phyloP scores from a whole-genome alignment of 2,113 vertebrate species.

The Cheirogaleus medius region DNA sequence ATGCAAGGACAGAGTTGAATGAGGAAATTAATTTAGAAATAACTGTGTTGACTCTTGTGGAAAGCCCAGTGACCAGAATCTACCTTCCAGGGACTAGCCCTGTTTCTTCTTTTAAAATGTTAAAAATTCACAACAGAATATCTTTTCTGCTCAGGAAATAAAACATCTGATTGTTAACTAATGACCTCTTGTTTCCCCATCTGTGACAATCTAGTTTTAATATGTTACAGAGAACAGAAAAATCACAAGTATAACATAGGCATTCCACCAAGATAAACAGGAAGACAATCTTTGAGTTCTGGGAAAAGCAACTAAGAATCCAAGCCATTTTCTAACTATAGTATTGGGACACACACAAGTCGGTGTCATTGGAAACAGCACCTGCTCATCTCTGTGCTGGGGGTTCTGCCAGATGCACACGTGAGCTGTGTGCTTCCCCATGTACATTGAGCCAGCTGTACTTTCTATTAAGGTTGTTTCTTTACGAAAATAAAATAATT shows the following conservation, averaged over 20 bases:
- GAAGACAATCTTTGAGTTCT: constrained; percentile 70
- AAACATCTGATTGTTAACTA: constrained; percentile 30
- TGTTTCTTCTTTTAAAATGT: constrained; percentile 27
- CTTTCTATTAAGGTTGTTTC: background rate
- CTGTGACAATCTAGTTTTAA: constrained; percentile 57
- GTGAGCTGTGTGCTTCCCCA: background rate
- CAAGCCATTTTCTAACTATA: constrained; percentile 59
- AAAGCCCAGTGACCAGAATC: background rate
- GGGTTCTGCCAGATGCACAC: constrained; percentile 14
- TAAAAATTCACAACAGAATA: background rate
- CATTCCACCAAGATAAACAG: constrained; percentile 76
- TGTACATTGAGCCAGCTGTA: background rate
- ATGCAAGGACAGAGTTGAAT: background rate
- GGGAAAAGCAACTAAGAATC: constrained; percentile 62
- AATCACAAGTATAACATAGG: constrained; percentile 53
- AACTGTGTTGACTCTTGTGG: background rate
- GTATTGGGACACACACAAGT: background rate
- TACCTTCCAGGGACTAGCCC: background rate
- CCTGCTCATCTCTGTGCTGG: constrained; percentile 40
- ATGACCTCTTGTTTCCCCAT: constrained; percentile 37
- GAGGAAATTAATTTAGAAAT: constrained; percentile 4
- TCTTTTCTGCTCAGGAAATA: constrained; percentile 43
- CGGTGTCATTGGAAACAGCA: background rate
- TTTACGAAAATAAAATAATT: background rate
- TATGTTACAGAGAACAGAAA: constrained; percentile 51